Evolutionary conservation across 2,113 vertebrate genomes (phyloP).

Genomic region (Bothrops jararaca): DNA sequence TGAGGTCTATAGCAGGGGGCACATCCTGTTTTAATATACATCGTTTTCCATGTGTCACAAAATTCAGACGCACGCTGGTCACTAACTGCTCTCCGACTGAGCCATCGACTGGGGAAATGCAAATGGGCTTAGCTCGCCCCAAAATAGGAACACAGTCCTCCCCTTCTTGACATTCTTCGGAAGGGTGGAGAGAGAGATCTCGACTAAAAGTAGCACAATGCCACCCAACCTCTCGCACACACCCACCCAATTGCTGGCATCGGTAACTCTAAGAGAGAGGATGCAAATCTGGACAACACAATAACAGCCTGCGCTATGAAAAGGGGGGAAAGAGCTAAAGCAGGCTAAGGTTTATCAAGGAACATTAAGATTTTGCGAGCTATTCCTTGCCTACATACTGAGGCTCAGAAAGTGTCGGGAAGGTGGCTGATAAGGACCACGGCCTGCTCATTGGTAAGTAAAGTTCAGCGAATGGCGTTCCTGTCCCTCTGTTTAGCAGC

Average conservation of each 20-base stretch:
- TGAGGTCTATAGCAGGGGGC: no score
- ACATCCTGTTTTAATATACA: no score
- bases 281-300: conserved; percentile 11
- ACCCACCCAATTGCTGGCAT: background rate
- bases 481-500: conserved; percentile 1
- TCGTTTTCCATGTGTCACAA: no score
- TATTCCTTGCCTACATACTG: conserved; percentile 50
- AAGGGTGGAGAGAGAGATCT: background rate
- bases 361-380: conserved; percentile 48
- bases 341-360: conserved; percentile 30
- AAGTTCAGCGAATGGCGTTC: conserved; percentile 20
- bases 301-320: conserved; percentile 19
- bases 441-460: conserved; percentile 33
- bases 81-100: no score
- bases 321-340: background rate
- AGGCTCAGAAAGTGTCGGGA: conserved; percentile 34
- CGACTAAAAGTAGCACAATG: background rate
- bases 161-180: background rate
- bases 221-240: background rate
- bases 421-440: conserved; percentile 39
- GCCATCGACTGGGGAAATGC: no score
- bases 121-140: no score
- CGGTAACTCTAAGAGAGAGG: conserved; percentile 29
- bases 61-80: no score
- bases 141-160: background rate